Percentiles rank a stretch among this genome's conserved stretches.
Evolutionary conservation across 2,888 invertebrate species (phyloP).

Genomic region (Dynastes maya): DNA sequence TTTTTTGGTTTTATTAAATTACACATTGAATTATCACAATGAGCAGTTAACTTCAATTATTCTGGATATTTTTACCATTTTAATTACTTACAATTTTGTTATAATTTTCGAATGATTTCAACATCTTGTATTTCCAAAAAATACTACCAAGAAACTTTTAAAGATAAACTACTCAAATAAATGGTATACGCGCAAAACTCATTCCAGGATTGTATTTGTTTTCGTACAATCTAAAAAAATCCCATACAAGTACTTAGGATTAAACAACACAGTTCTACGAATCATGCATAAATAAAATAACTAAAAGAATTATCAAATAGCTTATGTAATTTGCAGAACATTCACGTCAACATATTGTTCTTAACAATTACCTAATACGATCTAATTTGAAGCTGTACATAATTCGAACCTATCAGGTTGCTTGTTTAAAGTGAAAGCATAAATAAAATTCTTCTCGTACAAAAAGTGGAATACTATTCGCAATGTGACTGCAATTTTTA

Average conservation of each 20-base stretch:
- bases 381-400: background rate
- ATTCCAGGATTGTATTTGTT: too few species aligned
- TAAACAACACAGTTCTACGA: too few species aligned
- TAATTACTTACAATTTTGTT: too few species aligned
- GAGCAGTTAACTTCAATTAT: too few species aligned
- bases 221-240: too few species aligned
- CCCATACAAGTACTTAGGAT: too few species aligned
- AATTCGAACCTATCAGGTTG: background rate
- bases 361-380: slow-evolving; percentile 3
- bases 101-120: too few species aligned
- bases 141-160: too few species aligned
- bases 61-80: too few species aligned
- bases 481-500: background rate
- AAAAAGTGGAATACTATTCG: background rate
- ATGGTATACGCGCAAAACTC: too few species aligned
- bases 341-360: background rate
- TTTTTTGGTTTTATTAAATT: background rate
- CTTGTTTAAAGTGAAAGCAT: slow-evolving; percentile 36
- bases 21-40: background rate
- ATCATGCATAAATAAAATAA: background rate
- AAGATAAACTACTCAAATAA: too few species aligned
- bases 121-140: too few species aligned
- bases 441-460: slow-evolving; percentile 22
- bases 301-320: background rate
- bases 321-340: slow-evolving; percentile 18